A percentile compares a stretch with the other conserved stretches of the same genome.
Conservation (phyloP, 1,140 invertebrate species). For the Parapsyche elsis region DNA sequence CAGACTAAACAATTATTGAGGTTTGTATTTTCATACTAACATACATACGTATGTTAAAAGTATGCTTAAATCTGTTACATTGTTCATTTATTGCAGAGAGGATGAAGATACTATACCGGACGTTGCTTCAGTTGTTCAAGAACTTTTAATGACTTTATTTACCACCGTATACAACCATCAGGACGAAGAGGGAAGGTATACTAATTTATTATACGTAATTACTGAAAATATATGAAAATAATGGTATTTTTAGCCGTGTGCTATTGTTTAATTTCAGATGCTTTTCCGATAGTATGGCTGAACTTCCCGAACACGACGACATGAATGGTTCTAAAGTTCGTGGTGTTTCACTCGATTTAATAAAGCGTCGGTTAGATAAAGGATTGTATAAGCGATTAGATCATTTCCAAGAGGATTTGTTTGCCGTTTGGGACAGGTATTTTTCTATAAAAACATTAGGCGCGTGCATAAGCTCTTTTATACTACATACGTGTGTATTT, state of each 20-base stretch:
- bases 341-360: constrained; percentile 84
- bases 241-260: too few relatives aligned
- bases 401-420: constrained; percentile 96
- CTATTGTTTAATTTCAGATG: constrained; percentile 71
- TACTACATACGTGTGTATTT: constrained; percentile 9
- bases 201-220: constrained; percentile 1
- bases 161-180: constrained; percentile 95
- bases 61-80: neutral
- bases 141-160: constrained; percentile 92
- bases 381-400: constrained; percentile 93
- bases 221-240: too few relatives aligned
- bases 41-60: constrained; percentile 16
- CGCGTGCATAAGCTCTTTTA: neutral
- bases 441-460: neutral
- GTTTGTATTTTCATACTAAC: constrained; percentile 43
- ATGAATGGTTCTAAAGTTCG: constrained; percentile 72
- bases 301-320: constrained; percentile 91
- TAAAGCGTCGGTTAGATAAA: constrained; percentile 86
- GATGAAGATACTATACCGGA: constrained; percentile 90
- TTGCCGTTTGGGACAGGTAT: constrained; percentile 86
- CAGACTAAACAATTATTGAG: constrained; percentile 91
- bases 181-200: constrained; percentile 87
- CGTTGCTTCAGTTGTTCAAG: constrained; percentile 88
- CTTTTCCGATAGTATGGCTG: constrained; percentile 95
- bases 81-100: constrained; percentile 67